phyloP scores from a whole-genome alignment of 1,140 invertebrate species.

The Drosophila repleta region DNA sequence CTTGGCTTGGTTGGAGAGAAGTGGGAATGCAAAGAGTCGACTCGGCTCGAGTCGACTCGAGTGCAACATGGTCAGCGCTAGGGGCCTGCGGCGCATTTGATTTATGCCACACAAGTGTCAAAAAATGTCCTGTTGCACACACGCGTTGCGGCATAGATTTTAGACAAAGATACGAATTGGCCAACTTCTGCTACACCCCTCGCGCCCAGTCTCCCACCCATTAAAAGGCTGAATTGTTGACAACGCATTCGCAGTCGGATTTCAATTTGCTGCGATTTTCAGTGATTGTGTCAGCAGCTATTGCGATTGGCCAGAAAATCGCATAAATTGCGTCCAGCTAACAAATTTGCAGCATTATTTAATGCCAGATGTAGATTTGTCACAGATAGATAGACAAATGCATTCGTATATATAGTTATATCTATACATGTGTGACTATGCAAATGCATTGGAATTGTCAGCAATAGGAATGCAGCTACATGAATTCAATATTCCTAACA shows the following conservation, averaged over 20 bases:
- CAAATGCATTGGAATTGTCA: conserved; percentile 18
- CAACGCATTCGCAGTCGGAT: conserved; percentile 37
- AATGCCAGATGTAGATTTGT: conserved; percentile 56
- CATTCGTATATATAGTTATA: not conserved
- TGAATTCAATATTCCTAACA: conserved; percentile 5
- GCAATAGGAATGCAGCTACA: not conserved
- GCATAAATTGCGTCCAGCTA: conserved; percentile 62
- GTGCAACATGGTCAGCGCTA: conserved; percentile 20
- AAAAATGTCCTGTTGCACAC: conserved; percentile 80
- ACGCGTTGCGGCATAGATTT: conserved; percentile 62
- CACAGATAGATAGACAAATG: conserved; percentile 37
- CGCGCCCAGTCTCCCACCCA: conserved; percentile 5
- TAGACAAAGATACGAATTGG: conserved; percentile 51
- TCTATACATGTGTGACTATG: conserved; percentile 3
- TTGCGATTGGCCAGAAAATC: conserved; percentile 37
- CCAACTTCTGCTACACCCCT: conserved; percentile 5
- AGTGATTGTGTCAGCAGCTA: conserved; percentile 68
- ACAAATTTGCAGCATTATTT: conserved; percentile 74
- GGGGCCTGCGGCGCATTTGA: conserved; percentile 71
- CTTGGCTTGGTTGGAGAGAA: not conserved
- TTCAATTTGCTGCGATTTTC: conserved; percentile 63
- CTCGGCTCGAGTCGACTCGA: conserved; percentile 7
- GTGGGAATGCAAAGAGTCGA: conserved; percentile 3
- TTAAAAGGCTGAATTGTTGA: conserved; percentile 61
- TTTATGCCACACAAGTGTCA: conserved; percentile 81